Evolutionary conservation across 2,797 vertebrate genomes (phyloP).

Genomic region (Acanthurus lineatus): DNA sequence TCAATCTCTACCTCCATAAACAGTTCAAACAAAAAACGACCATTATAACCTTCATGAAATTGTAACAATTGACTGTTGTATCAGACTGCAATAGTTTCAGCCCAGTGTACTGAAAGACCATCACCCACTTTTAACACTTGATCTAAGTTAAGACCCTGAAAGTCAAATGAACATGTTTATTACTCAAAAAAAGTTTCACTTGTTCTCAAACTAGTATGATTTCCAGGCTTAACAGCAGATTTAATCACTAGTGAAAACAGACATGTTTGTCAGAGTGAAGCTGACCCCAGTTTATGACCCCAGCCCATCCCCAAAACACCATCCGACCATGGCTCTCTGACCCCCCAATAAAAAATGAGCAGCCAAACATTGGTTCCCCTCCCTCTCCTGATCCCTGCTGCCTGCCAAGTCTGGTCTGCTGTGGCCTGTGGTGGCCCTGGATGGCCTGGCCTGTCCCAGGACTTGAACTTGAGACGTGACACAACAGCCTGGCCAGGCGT

Average conservation of each 20-base stretch:
- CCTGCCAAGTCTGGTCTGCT: constrained; percentile 58
- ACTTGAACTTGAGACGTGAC: constrained; percentile 89
- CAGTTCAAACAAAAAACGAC: not conserved
- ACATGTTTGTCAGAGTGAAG: constrained; percentile 47
- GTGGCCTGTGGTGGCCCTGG: constrained; percentile 54
- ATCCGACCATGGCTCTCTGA: constrained; percentile 51
- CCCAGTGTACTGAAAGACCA: not conserved
- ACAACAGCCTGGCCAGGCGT: constrained; percentile 76
- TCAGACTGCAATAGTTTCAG: not conserved
- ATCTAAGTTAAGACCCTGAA: not conserved
- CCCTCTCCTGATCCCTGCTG: constrained; percentile 2
- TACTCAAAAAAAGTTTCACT: constrained; percentile 6
- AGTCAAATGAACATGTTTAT: not conserved
- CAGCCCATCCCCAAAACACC: constrained; percentile 57
- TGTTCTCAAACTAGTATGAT: not conserved
- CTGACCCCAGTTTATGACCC: constrained; percentile 59
- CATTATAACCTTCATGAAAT: not conserved
- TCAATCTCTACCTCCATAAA: not conserved
- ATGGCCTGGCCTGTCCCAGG: constrained; percentile 59
- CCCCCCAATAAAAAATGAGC: constrained; percentile 71
- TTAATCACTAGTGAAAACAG: constrained; percentile 46
- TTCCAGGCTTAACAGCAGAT: constrained; percentile 37
- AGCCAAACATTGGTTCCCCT: constrained; percentile 58
- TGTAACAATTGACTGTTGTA: too few relatives aligned
- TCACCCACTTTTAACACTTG: not conserved